Evolutionary conservation across 2,113 vertebrate species (phyloP).

Genomic region (Anolis carolinensis): DNA sequence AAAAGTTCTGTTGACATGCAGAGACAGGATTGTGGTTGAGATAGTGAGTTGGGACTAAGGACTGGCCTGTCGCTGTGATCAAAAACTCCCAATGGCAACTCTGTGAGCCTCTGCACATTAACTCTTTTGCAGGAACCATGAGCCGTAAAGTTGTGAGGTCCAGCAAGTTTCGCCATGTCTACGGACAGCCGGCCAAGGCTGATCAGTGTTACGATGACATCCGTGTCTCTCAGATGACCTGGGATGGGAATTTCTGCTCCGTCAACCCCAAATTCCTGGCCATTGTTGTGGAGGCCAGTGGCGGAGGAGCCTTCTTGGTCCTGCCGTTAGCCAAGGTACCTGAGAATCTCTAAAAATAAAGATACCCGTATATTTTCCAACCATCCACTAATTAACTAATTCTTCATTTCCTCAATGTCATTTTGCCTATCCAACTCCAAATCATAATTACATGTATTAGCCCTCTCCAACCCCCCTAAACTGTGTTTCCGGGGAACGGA

Average conservation of each 20-base stretch:
- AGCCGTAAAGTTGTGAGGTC: slow-evolving; percentile 85
- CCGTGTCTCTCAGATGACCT: slow-evolving; percentile 91
- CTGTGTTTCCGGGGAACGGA: not conserved
- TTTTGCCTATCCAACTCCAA: not conserved
- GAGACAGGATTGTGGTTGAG: not conserved
- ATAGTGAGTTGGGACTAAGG: too few species aligned
- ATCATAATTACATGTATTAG: not conserved
- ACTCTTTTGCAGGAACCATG: slow-evolving; percentile 71
- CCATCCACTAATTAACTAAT: not conserved
- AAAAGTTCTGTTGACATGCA: not conserved
- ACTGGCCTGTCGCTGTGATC: not conserved
- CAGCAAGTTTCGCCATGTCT: slow-evolving; percentile 93
- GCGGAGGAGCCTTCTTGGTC: slow-evolving; percentile 90
- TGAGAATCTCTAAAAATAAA: too few species aligned
- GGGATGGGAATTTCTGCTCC: slow-evolving; percentile 91
- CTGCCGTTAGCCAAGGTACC: slow-evolving; percentile 86
- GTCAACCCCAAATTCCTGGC: slow-evolving; percentile 92
- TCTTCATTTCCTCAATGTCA: not conserved
- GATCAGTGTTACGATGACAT: slow-evolving; percentile 94
- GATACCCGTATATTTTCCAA: not conserved
- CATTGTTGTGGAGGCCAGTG: slow-evolving; percentile 91
- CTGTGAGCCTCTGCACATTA: not conserved
- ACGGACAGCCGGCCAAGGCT: slow-evolving; percentile 84
- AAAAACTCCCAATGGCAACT: too few species aligned
- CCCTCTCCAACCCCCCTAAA: not conserved